A percentile compares a stretch with the other conserved stretches of the same genome.
Conservation (phyloP, 2,888 invertebrate species). For the Acleris literana region DNA sequence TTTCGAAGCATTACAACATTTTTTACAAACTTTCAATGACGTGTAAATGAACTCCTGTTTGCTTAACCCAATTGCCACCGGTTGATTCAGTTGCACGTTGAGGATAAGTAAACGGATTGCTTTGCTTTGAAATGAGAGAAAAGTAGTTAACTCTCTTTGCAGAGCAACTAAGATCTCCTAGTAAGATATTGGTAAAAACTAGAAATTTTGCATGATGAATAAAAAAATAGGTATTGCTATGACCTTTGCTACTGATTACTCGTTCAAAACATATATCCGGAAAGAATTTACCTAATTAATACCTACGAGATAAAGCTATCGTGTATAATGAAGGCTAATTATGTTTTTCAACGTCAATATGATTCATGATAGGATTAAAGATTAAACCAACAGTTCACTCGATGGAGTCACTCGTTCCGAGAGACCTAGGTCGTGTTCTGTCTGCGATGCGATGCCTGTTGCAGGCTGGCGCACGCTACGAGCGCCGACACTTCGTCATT, state of each 20-base stretch:
- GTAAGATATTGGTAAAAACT: no score
- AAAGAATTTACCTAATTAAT: neutral
- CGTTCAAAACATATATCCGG: neutral
- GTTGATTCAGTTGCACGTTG: no score
- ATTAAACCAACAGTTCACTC: slow-evolving; percentile 3
- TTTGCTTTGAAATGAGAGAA: neutral
- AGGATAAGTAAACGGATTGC: neutral
- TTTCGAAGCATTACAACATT: slow-evolving; percentile 26
- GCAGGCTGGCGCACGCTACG: no score
- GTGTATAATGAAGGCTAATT: slow-evolving; percentile 5
- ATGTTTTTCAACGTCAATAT: slow-evolving; percentile 11
- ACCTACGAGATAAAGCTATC: neutral
- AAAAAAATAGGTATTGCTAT: no score
- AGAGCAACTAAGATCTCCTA: no score
- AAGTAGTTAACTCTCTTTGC: no score
- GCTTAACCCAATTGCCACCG: neutral
- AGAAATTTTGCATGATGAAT: no score
- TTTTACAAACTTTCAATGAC: slow-evolving; percentile 14
- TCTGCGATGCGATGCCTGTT: no score
- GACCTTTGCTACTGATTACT: no score
- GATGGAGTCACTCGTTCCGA: slow-evolving; percentile 10
- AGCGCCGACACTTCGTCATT: no score
- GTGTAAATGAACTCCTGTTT: slow-evolving; percentile 14
- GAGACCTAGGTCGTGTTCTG: neutral
- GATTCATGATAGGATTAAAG: slow-evolving; percentile 3